A percentile compares a stretch with the other conserved stretches of the same genome.
These are phyloP conservation scores for Enteromius afrohamiltoni DNA, from an alignment of 2,797 vertebrate genomes.

Conservation along the genomic window DNA sequence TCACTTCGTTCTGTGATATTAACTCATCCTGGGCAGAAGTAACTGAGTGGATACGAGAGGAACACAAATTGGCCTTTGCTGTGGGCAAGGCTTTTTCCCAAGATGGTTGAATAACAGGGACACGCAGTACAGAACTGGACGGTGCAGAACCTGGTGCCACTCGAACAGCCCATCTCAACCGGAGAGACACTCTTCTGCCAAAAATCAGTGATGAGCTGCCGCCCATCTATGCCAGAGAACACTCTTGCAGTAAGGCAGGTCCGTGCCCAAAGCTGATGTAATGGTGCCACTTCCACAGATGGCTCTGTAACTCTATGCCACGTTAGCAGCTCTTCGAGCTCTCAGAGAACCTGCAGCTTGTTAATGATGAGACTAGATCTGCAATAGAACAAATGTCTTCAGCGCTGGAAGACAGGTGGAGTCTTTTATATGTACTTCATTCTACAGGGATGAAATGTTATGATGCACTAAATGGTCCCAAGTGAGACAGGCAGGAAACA, in stretches of 20 bases:
- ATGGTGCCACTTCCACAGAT: constrained; percentile 63
- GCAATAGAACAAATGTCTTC: constrained; percentile 5
- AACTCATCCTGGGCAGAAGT: constrained; percentile 44
- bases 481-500: constrained; percentile 43
- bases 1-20: constrained; percentile 38
- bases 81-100: constrained; percentile 41
- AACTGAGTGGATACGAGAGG: constrained; percentile 34
- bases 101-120: constrained; percentile 49
- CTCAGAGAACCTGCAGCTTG: constrained; percentile 48
- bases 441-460: constrained; percentile 39
- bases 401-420: constrained; percentile 48
- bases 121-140: constrained; percentile 44
- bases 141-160: constrained; percentile 42
- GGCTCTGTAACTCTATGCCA: constrained; percentile 61
- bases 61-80: constrained; percentile 51
- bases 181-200: constrained; percentile 46
- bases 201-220: constrained; percentile 52
- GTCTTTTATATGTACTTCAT: constrained; percentile 47
- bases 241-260: constrained; percentile 36
- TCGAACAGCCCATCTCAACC: constrained; percentile 53
- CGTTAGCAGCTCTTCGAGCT: constrained; percentile 24
- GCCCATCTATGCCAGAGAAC: constrained; percentile 52
- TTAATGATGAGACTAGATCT: constrained; percentile 44
- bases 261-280: constrained; percentile 64
- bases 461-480: constrained; percentile 40